Base-by-base conservation (phyloP, 2,797 vertebrate species). In the Discoglossus pictus region DNA sequence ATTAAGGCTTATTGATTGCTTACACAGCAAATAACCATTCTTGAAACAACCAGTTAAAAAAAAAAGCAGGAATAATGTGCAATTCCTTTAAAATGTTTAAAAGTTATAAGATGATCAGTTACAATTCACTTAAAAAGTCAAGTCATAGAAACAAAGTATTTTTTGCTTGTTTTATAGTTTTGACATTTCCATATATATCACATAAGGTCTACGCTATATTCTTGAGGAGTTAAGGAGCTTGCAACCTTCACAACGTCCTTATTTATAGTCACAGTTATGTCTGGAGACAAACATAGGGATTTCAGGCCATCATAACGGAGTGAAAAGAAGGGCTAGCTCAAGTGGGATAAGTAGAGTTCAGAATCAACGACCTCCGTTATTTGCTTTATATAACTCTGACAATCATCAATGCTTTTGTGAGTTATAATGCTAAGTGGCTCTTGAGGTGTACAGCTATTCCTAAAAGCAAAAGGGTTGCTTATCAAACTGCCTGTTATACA, bases 331-430 rank as follows among this genome's bases (percentile, higher is more conserved):
- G 21, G 56, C 61, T 47, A 40, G 58, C 66, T 68, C 48, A 68
- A 68, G 66, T 1, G 3, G 53, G 9, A 60, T 1, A 25, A 43
- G 61, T 0, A 3, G 1, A 2, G 38, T 48, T 36, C 0, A 56
- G 60, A 74, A 70, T 3, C 54, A 20, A 16, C 53, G 66, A 68
- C 66, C 66, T 68, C 47, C 47, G 56, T 61, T 68, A 60, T 61
- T 36, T 15, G 47, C 31, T 34, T 44, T 31, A 18, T 61, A 54
- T 44, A 68, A 53, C 48, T 60, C 61, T 68, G 56, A 61, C 66
- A 68, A 68, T 68, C 52, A 47, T 54, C 56, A 53, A 47, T 61
- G 66, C 40, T 61, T 61, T 46, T 52, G 66, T 36, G 56, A 61
- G 58, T 54, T 54, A 68, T 68, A 68, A 68, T 61, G 61, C 66